Evolutionary conservation across 53 echinoderm and acorn worm species (phyloP).

Genomic region (Paelopatides confundens): DNA sequence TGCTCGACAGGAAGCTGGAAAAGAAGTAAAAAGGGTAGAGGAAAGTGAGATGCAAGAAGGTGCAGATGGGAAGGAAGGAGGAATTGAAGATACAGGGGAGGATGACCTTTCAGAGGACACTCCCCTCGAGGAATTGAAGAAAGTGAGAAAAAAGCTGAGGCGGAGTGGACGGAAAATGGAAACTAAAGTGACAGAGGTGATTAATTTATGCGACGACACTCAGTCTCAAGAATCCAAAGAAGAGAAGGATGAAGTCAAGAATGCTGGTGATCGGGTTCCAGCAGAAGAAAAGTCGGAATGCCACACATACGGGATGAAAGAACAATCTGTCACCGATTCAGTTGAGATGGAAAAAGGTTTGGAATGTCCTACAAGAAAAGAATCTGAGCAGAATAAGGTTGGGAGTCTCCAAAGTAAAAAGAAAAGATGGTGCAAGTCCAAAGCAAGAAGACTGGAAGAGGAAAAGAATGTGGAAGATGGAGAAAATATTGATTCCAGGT

Average conservation of each 20-base stretch:
- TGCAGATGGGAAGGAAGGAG: not conserved
- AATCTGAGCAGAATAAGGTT: not conserved
- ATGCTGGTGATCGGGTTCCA: not conserved
- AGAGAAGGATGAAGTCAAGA: not conserved
- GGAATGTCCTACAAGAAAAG: conserved; percentile 1
- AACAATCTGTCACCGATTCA: not conserved
- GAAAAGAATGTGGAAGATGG: conserved; percentile 8
- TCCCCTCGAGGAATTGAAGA: not conserved
- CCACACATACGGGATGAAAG: not conserved
- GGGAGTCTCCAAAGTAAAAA: not conserved
- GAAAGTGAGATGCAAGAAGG: not conserved
- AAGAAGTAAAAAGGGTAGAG: not conserved
- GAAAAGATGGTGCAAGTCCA: not conserved
- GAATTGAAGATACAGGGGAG: not conserved
- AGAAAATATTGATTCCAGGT: not conserved
- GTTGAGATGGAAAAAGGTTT: not conserved
- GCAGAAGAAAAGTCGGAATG: conserved; percentile 10
- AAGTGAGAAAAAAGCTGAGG: not conserved
- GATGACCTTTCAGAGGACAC: not conserved
- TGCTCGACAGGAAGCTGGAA: not conserved
- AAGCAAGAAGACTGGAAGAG: not conserved
- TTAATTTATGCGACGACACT: conserved; percentile 20
- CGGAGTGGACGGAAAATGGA: not conserved
- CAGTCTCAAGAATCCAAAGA: conserved; percentile 17
- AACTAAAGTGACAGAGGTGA: not conserved